A percentile compares a stretch with the other conserved stretches of the same genome.
These are phyloP conservation scores for Telmatherina bonti DNA, from an alignment of 2,797 vertebrate genomes.

Conservation along the genomic window DNA sequence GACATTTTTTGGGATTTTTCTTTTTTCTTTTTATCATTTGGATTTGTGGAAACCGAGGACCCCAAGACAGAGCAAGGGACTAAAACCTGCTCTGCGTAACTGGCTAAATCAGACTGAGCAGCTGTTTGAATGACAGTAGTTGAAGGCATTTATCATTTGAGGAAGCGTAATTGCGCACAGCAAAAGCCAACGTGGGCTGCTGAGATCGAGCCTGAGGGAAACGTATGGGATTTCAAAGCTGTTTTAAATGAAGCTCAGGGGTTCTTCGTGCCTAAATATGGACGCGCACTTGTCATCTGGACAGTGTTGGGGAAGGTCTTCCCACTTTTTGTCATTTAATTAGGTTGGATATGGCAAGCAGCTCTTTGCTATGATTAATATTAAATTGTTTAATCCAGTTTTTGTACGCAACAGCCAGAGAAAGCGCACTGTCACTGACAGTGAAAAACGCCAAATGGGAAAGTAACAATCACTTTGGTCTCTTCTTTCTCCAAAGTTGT, in stretches of 20 bases:
- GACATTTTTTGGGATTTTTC: conserved; percentile 32
- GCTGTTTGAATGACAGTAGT: conserved; percentile 57
- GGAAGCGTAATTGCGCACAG: conserved; percentile 22
- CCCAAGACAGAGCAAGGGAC: conserved; percentile 16
- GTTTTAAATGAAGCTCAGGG: conserved; percentile 38
- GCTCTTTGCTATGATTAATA: conserved; percentile 32
- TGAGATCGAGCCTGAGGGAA: conserved; percentile 10
- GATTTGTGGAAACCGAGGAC: background rate
- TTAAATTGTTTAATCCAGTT: conserved; percentile 22
- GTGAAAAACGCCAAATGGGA: conserved; percentile 52
- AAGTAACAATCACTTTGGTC: conserved; percentile 55
- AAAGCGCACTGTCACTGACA: conserved; percentile 7
- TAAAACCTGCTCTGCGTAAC: conserved; percentile 48
- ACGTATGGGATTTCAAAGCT: conserved; percentile 43
- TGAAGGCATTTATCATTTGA: conserved; percentile 16
- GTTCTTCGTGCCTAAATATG: conserved; percentile 51
- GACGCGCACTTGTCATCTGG: conserved; percentile 59
- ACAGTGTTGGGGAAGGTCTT: conserved; percentile 13
- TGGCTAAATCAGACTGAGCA: conserved; percentile 20
- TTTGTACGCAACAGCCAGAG: background rate
- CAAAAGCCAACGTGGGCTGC: background rate
- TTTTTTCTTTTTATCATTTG: background rate
- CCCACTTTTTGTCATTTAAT: conserved; percentile 7
- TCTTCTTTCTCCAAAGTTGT: conserved; percentile 49
- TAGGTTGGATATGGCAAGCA: conserved; percentile 10